Percentiles rank a stretch among this genome's conserved stretches.
Conservation (phyloP, 2,797 vertebrate species). For the Malacoraja senta region DNA sequence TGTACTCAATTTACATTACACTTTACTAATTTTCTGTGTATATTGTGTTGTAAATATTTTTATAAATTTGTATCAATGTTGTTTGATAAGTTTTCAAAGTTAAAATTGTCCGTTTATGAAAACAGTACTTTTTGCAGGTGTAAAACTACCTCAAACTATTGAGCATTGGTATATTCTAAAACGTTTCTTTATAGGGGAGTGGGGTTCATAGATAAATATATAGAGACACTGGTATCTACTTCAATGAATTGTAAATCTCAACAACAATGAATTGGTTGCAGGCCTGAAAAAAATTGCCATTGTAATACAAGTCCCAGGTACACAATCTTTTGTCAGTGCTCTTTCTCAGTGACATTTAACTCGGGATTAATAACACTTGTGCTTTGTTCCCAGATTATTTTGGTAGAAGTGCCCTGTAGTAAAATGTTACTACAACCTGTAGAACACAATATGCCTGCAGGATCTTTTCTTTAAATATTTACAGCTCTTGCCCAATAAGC, state of each 20-base stretch:
- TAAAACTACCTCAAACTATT: constrained; percentile 35
- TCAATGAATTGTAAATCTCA: not conserved
- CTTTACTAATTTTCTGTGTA: constrained; percentile 20
- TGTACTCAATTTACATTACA: constrained; percentile 25
- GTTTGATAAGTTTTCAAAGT: constrained; percentile 21
- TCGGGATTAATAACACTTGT: not conserved
- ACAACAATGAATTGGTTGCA: not conserved
- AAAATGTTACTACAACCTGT: constrained; percentile 26
- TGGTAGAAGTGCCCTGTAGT: constrained; percentile 31
- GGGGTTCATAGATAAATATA: not conserved
- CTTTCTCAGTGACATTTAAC: constrained; percentile 28
- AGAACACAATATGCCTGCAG: constrained; percentile 20
- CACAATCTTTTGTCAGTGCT: not conserved
- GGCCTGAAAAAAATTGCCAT: not conserved
- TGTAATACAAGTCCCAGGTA: not conserved
- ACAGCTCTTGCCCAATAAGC: constrained; percentile 28
- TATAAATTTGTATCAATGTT: constrained; percentile 27
- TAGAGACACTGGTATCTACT: constrained; percentile 19
- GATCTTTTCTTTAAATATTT: constrained; percentile 39
- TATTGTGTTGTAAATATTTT: constrained; percentile 22
- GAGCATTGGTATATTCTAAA: not conserved
- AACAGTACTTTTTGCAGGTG: not conserved
- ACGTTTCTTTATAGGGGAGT: not conserved
- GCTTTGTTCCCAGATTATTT: constrained; percentile 16
- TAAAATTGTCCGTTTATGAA: constrained; percentile 21